Evolutionary conservation across 92 coral and sea anemone species (phyloP), one percentile per base, ranked within the genome.

Genomic region (Isaurus tuberculatus): DNA sequence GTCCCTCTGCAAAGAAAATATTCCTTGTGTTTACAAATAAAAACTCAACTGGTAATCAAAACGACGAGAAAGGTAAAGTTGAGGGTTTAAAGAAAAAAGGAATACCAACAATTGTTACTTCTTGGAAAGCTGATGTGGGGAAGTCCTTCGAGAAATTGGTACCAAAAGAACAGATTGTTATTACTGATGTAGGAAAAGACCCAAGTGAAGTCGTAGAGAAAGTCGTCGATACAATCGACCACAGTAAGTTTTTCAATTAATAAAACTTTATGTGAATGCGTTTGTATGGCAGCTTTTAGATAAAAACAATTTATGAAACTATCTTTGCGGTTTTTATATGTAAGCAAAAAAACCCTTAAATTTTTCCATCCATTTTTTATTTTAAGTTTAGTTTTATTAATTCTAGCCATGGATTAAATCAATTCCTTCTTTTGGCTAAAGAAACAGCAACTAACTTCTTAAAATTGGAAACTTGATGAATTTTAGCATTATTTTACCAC

Each of bases 1-100:
- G 55, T 7, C 80, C 73, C 11, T 66, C 85, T 16, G 70, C 81
- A 15, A 77, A 78, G 23, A 72, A 73, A 28, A 27, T 90, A 19
- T 87, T 74, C 23, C 26, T 72, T 16, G 81, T 61, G 2, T 72
- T 72, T 27, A 72, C 80, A 8, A 79, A 64, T 74, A 74, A 51
- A 28, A 74, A 74, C 46, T 74, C 80, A 1, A 74, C 80, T 16
- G 80, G 80, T 15, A 51, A 74, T 17, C 64, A 51, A 16, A 63
- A 49, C 25, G 80, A 74, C 15, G 80, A 74, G 51, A 74, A 13
- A 20, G 80, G 65, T 28, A 51, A 74, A 20, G 37, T 74, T 74
- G 42, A 57, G 19, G 80, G 44, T 48, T 46, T 74, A 8, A 48
- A 28, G 28, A 55, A 74, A 49, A 74, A 75, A 34, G 81, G 68